These are phyloP conservation scores for Grus americana DNA, from an alignment of 2,113 vertebrate genomes.

Conservation along the genomic window DNA sequence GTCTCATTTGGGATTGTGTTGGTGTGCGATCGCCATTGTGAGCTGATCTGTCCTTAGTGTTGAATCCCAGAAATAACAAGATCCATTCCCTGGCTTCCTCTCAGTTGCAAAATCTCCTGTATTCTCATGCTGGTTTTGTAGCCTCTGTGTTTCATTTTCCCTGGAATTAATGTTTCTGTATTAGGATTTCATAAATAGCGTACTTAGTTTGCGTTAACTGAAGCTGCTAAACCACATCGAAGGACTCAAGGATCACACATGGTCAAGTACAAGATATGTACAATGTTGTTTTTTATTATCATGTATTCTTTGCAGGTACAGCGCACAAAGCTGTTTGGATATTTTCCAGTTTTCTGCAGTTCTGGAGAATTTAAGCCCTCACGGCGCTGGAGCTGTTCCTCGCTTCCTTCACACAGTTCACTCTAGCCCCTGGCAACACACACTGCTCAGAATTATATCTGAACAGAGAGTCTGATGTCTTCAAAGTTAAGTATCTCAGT, in stretches of 20 bases:
- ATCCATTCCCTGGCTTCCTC: not conserved
- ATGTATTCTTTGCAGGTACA: not conserved
- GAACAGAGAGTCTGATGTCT: not conserved
- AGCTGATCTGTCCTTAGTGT: not conserved
- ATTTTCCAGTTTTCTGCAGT: conserved; percentile 1
- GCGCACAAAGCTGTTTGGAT: not conserved
- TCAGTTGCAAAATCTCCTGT: not conserved
- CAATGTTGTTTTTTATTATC: not conserved
- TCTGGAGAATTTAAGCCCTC: not conserved
- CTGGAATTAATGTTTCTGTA: not conserved
- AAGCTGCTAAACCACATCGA: not conserved
- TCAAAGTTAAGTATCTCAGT: not conserved
- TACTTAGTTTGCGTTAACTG: not conserved
- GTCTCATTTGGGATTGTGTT: not conserved
- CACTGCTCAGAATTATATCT: not conserved
- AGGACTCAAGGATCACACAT: not conserved
- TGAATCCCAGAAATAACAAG: not conserved
- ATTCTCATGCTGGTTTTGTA: not conserved
- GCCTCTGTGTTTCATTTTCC: not conserved
- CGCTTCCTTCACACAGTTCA: not conserved
- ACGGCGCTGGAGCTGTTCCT: not conserved
- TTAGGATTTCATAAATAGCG: not conserved
- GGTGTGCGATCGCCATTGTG: not conserved
- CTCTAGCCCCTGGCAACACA: not conserved
- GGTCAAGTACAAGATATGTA: not conserved